Base-by-base conservation (phyloP, 2,797 vertebrate species). In the Pantherophis alleghaniensis region DNA sequence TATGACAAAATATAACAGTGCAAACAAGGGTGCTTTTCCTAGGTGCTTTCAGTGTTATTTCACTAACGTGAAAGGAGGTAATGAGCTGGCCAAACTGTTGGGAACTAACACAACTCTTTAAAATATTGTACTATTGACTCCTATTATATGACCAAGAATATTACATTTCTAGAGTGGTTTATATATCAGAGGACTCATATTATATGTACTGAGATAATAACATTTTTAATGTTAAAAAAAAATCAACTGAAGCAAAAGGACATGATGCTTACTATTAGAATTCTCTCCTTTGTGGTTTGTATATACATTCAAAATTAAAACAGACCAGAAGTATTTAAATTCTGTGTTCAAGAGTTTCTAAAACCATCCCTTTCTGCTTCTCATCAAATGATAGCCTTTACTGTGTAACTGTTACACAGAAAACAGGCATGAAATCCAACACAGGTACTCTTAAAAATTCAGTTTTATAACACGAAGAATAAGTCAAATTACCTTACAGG, bases 391-490 rank as follows among this genome's bases (percentile, higher is more conserved):
- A 42, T 63, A 59, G 63, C 57, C 91, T 5, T 26, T 28, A 4
- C 13, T 13, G 0, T 0, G 4, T 14, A 18, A 10, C 57, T 28
- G 20, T 5, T 89, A 55, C 11, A 7, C 37, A 95, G 47, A 94
- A 96, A 90, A 91, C 28, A 57, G 87, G 89, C 53, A 55, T 95
- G 96, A 95, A 95, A 95, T 93, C 92, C 69, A 95, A 94, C 93
- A n/a, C 3, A n/a, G 7, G 47, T 94, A 92, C 74, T 74, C 69
- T 47, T 57, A 47, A 94, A 90, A 22, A 96, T 96, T 96, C 95
- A 97, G 96, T 97, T 90, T 96, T 96, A 91, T 96, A 94, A 96
- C 95, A 95, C 0, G 63, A 96, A 59, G 53, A 91, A 57, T 89
- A 83, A 91, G 56, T 79, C 79, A 69, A 94, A 89, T 2, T 0